Evolutionary conservation across 2,797 vertebrate species (phyloP).

Genomic region (Petrocephalus sullivani): DNA sequence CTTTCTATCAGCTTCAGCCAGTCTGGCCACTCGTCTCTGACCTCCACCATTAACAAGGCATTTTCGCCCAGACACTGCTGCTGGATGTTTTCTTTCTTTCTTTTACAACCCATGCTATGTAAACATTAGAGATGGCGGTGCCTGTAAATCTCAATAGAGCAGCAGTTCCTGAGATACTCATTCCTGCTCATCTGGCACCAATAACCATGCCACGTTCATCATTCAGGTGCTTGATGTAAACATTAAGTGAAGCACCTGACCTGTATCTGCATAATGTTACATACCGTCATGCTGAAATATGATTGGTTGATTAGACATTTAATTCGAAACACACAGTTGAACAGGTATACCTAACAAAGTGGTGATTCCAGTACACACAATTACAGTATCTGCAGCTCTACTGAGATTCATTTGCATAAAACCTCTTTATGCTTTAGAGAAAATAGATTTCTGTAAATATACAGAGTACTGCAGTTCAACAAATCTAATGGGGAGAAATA

Average conservation of each 20-base stretch:
- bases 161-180: neutral
- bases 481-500: neutral
- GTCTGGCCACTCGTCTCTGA: neutral
- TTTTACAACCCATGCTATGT: neutral
- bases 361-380: neutral
- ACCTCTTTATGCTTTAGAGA: neutral
- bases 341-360: neutral
- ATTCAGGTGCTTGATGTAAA: neutral
- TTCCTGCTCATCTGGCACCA: neutral
- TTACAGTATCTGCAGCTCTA: neutral
- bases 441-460: slow-evolving; percentile 12
- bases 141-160: neutral
- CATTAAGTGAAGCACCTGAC: neutral
- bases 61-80: neutral
- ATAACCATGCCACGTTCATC: neutral
- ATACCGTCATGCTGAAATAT: neutral
- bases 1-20: neutral
- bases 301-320: neutral
- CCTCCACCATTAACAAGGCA: neutral
- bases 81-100: neutral
- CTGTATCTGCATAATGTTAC: neutral
- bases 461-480: neutral
- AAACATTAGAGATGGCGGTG: neutral
- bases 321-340: neutral
- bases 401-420: slow-evolving; percentile 3